A percentile compares a stretch with the other conserved stretches of the same genome.
These are phyloP conservation scores for Archegozetes longisetosus DNA, from an alignment of 1,140 invertebrate species.

Conservation along the genomic window DNA sequence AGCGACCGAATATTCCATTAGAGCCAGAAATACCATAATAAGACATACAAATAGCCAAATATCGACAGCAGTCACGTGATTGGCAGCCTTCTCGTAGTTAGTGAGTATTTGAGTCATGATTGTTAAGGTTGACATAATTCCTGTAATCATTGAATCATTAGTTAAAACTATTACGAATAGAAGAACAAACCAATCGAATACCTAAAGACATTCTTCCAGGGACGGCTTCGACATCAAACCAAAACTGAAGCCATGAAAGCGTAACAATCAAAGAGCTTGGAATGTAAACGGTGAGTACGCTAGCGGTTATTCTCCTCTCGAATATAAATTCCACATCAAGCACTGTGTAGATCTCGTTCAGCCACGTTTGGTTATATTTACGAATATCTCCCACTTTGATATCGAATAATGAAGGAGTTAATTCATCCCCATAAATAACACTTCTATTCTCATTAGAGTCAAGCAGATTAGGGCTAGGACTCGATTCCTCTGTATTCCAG, in stretches of 20 bases:
- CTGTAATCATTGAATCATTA: neutral
- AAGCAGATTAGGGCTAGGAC: neutral
- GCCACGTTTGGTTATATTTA: neutral
- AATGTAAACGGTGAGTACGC: slow-evolving; percentile 19
- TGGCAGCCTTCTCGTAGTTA: slow-evolving; percentile 15
- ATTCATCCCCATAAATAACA: neutral
- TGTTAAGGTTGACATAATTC: slow-evolving; percentile 22
- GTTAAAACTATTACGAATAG: neutral
- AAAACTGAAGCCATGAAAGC: slow-evolving; percentile 27
- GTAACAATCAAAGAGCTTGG: slow-evolving; percentile 20
- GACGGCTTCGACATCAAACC: slow-evolving; percentile 29
- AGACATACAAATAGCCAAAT: slow-evolving; percentile 25
- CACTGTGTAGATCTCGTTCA: slow-evolving; percentile 15
- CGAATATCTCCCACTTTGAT: neutral
- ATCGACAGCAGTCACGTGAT: slow-evolving; percentile 24
- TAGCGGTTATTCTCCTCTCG: slow-evolving; percentile 15
- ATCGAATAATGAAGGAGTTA: slow-evolving; percentile 2
- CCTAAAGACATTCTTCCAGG: slow-evolving; percentile 28
- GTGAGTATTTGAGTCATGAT: slow-evolving; percentile 20
- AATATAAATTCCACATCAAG: slow-evolving; percentile 21
- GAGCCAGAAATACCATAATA: slow-evolving; percentile 29
- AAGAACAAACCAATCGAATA: neutral
- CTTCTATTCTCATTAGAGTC: neutral
- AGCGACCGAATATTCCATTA: slow-evolving; percentile 29
- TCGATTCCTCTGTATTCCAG: slow-evolving; percentile 11